These are phyloP conservation scores for Chrysemys picta DNA, from an alignment of 2,113 vertebrate genomes.

Conservation along the genomic window DNA sequence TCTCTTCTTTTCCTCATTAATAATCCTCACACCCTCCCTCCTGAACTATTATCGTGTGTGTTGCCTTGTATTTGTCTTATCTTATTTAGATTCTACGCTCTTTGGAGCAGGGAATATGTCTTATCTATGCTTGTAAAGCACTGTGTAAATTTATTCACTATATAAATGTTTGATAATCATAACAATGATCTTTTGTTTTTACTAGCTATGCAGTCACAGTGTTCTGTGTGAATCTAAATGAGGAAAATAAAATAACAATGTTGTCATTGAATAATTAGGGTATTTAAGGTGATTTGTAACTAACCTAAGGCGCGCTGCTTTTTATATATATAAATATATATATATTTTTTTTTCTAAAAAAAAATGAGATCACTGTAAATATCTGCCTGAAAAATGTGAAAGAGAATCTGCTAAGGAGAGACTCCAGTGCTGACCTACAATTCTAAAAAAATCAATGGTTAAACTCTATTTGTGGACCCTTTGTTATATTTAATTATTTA, in stretches of 20 bases:
- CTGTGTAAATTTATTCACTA: background rate
- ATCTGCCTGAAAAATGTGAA: background rate
- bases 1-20: background rate
- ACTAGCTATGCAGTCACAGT: background rate
- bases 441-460: background rate
- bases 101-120: background rate
- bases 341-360: background rate
- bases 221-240: background rate
- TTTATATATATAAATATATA: too few species aligned
- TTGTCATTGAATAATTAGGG: background rate
- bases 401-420: background rate
- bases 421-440: background rate
- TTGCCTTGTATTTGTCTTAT: background rate
- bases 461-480: background rate
- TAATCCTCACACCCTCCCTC: background rate
- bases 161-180: background rate
- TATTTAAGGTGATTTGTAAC: background rate
- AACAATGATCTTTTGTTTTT: background rate
- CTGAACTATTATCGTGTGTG: accelerated
- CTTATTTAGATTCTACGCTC: background rate
- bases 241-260: background rate
- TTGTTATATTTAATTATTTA: background rate
- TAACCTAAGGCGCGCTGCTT: background rate
- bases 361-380: background rate
- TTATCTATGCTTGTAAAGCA: constrained; percentile 33